Evolutionary conservation across 2,888 invertebrate species (phyloP).

Genomic region (Smittia sp.): DNA sequence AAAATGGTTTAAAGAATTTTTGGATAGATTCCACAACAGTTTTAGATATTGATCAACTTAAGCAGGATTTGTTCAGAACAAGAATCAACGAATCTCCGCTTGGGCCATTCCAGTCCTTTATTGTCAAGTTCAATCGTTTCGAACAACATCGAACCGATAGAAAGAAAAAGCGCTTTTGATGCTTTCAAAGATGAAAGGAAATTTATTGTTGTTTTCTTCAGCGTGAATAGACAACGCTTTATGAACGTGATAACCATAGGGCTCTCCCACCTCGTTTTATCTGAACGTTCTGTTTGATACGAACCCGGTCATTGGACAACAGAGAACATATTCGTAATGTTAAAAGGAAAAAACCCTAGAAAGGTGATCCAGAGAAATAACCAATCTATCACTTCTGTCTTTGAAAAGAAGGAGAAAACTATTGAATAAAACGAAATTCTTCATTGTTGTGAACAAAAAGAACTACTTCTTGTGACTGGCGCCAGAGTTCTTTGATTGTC

Average conservation of each 20-base stretch:
- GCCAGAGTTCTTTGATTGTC: conserved; percentile 13
- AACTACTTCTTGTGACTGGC: conserved; percentile 9
- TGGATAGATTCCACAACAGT: too few relatives aligned
- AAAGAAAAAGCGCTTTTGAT: neutral
- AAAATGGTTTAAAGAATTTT: too few relatives aligned
- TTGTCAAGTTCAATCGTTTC: too few relatives aligned
- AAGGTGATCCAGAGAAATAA: neutral
- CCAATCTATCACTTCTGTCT: conserved; percentile 7
- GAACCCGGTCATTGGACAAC: too few relatives aligned
- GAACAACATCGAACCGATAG: too few relatives aligned
- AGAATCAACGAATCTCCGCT: too few relatives aligned
- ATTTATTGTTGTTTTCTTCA: neutral
- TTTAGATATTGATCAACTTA: too few relatives aligned
- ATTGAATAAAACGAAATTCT: conserved; percentile 1
- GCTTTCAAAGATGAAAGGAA: neutral
- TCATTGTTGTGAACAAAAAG: conserved; percentile 5
- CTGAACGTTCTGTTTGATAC: too few relatives aligned
- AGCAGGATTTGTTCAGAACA: too few relatives aligned
- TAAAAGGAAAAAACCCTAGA: too few relatives aligned
- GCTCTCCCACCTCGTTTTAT: neutral
- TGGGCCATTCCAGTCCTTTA: too few relatives aligned
- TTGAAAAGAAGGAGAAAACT: neutral
- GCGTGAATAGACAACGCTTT: neutral
- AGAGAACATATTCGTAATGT: too few relatives aligned
- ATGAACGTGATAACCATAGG: neutral